Evolutionary conservation across 2,113 vertebrate species (phyloP).

Genomic region (Phocoena phocoena): DNA sequence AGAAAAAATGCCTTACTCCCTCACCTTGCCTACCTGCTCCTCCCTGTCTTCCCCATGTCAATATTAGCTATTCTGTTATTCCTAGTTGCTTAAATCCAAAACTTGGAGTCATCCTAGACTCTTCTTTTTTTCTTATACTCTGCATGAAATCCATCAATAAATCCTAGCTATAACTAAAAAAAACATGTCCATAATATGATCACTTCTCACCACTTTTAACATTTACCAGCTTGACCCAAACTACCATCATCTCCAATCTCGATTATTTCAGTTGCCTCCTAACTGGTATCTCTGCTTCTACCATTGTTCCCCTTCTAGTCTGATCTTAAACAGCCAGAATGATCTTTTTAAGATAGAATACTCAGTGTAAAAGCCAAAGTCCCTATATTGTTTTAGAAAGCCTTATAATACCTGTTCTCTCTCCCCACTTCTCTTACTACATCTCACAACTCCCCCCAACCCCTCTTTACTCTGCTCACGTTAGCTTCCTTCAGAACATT

Average conservation of each 20-base stretch:
- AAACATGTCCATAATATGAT: neutral
- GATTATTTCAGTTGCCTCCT: neutral
- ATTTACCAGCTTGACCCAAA: neutral
- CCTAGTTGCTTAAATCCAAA: neutral
- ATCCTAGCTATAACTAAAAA: neutral
- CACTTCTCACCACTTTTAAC: neutral
- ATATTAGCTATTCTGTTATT: neutral
- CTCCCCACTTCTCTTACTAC: neutral
- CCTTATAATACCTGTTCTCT: neutral
- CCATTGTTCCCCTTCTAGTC: neutral
- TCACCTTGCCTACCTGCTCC: neutral
- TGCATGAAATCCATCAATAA: neutral
- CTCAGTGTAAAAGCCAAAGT: neutral
- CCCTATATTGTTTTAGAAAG: neutral
- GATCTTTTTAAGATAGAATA: conserved; percentile 4
- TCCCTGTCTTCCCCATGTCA: neutral
- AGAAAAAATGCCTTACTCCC: neutral
- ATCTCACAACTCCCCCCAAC: neutral
- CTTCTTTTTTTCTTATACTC: neutral
- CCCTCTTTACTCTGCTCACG: neutral
- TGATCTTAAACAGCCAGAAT: conserved; percentile 16
- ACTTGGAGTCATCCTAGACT: neutral
- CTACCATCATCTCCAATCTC: neutral
- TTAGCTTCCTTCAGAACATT: neutral
- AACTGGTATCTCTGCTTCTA: neutral